phyloP scores from a whole-genome alignment of 2,888 invertebrate genomes.

The Caradrina clavipalpis region DNA sequence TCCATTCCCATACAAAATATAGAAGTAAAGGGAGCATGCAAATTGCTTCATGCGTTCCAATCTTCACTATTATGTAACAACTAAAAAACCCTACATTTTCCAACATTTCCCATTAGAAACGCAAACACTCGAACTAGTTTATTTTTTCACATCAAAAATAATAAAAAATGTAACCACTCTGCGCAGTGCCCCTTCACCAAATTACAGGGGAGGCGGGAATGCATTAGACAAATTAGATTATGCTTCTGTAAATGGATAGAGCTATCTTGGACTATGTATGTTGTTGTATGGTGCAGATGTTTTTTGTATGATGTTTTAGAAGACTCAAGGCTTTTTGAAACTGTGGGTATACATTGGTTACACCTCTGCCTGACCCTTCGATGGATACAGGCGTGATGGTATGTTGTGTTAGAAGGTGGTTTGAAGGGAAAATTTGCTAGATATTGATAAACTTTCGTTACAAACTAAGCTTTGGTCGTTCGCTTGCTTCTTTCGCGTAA shows the following conservation, averaged over 20 bases:
- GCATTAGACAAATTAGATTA: constrained; percentile 71
- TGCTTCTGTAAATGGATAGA: constrained; percentile 49
- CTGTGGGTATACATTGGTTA: no score
- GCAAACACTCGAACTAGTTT: constrained; percentile 52
- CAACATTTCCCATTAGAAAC: constrained; percentile 35
- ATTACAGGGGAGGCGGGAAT: constrained; percentile 49
- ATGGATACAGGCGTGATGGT: no score
- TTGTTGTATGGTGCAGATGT: not conserved
- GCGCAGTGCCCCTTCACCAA: constrained; percentile 31
- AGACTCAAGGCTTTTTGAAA: no score
- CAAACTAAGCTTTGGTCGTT: no score
- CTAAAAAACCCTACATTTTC: not conserved
- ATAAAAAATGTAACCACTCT: constrained; percentile 42
- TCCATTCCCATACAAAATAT: no score
- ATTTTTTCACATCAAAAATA: constrained; percentile 47
- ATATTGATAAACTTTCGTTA: no score
- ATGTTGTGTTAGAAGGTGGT: no score
- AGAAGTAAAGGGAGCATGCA: no score
- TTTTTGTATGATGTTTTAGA: not conserved
- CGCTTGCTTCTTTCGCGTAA: no score
- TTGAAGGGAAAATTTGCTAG: not conserved
- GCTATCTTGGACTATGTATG: constrained; percentile 9
- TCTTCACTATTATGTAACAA: no score
- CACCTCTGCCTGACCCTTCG: no score
- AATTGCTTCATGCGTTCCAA: no score